Conservation (phyloP, 2,888 invertebrate genomes). For the Penaeus monodon region DNA sequence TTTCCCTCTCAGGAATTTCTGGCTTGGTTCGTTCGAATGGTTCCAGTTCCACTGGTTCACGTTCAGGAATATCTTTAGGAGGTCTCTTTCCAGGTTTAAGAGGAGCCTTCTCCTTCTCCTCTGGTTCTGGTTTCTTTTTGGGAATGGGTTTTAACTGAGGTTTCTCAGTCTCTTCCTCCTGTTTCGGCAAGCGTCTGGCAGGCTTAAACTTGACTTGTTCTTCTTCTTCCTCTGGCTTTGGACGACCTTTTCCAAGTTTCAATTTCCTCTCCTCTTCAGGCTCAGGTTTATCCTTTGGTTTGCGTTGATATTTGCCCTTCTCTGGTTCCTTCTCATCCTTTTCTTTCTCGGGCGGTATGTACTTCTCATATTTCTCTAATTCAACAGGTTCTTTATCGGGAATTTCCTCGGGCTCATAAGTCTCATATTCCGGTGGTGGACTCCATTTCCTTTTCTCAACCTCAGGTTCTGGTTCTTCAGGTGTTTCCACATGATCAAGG, state of each 20-base stretch:
- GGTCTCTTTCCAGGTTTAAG: too few species aligned
- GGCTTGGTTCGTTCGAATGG: too few species aligned
- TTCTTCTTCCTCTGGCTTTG: not conserved
- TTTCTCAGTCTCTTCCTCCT: constrained; percentile 7
- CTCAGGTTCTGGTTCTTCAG: constrained; percentile 22
- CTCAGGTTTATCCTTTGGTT: constrained; percentile 21
- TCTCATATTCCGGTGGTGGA: constrained; percentile 4
- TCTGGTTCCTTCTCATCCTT: constrained; percentile 21
- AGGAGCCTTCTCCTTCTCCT: constrained; percentile 17
- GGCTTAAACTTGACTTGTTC: not conserved
- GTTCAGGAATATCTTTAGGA: too few species aligned
- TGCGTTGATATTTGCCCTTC: too few species aligned
- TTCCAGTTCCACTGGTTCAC: too few species aligned
- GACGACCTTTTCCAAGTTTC: too few species aligned
- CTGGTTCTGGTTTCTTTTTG: not conserved
- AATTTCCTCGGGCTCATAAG: constrained; percentile 48
- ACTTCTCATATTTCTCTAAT: constrained; percentile 31
- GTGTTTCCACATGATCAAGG: constrained; percentile 8
- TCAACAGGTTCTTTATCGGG: constrained; percentile 33
- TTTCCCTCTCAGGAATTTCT: too few species aligned
- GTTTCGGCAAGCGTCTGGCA: not conserved
- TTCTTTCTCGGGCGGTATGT: constrained; percentile 13
- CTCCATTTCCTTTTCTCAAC: constrained; percentile 39
- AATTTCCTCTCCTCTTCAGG: not conserved
- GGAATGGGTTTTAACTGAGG: constrained; percentile 22